Evolutionary conservation across 2,113 vertebrate genomes (phyloP).

Genomic region (Himantopus leucocephalus): DNA sequence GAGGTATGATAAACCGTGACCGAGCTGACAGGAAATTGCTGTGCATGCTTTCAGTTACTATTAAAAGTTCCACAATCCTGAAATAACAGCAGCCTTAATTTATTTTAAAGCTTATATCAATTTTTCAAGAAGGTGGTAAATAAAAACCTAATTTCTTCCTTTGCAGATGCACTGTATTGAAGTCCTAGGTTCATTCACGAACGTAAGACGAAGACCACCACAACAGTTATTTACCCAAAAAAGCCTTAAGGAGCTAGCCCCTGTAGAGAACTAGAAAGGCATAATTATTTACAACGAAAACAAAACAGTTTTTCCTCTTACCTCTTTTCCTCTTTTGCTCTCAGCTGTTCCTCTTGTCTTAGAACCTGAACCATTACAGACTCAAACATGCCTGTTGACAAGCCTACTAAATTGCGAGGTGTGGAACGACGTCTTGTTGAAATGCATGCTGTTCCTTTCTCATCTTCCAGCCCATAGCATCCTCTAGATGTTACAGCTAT

Average conservation of each 20-base stretch:
- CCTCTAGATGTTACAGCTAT: conserved; percentile 89
- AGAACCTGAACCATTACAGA: conserved; percentile 93
- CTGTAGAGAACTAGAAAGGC: not conserved
- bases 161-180: not conserved
- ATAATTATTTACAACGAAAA: not conserved
- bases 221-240: not conserved
- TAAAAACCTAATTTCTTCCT: not conserved
- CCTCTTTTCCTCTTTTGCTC: conserved; percentile 94
- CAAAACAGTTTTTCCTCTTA: conserved; percentile 65
- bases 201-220: not conserved
- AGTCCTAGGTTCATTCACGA: not conserved
- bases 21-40: not conserved
- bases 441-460: conserved; percentile 77
- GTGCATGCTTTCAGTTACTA: not conserved
- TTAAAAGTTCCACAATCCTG: not conserved
- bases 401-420: conserved; percentile 82
- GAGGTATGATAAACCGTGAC: not conserved
- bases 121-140: not conserved
- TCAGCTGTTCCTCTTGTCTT: conserved; percentile 91
- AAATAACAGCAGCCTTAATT: not conserved
- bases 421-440: conserved; percentile 87
- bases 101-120: not conserved
- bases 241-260: not conserved
- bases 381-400: conserved; percentile 85
- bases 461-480: conserved; percentile 86